These are phyloP conservation scores for Globodera ellingtonae DNA, from an alignment of 1,140 invertebrate genomes.

Conservation along the genomic window DNA sequence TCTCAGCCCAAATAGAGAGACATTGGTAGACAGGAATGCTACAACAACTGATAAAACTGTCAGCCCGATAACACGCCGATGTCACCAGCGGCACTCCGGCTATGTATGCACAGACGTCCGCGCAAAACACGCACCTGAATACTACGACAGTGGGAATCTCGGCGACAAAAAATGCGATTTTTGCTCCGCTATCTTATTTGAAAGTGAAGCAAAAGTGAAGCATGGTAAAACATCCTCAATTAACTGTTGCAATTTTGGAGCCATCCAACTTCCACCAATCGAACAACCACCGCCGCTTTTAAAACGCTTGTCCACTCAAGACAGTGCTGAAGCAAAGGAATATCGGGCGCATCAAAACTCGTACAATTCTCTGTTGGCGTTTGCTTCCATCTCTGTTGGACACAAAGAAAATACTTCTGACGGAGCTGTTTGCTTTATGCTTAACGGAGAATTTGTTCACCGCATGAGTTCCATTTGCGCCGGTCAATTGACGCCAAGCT, in stretches of 20 bases:
- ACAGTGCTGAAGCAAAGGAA: background rate
- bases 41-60: too few species aligned
- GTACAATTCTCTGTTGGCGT: constrained; percentile 11
- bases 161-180: background rate
- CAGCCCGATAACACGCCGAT: too few species aligned
- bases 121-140: background rate
- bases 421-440: constrained; percentile 5
- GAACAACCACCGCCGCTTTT: too few species aligned
- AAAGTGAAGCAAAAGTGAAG: background rate
- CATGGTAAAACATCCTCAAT: background rate
- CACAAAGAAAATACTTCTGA: background rate
- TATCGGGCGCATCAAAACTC: background rate
- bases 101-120: too few species aligned
- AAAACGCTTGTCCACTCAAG: background rate
- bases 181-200: background rate
- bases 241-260: background rate
- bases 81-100: too few species aligned
- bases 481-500: background rate
- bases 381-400: constrained; percentile 7
- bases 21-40: too few species aligned
- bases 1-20: too few species aligned
- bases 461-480: background rate
- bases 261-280: background rate
- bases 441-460: constrained; percentile 3
- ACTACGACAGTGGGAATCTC: constrained; percentile 17